Conservation (phyloP, 2,888 invertebrate genomes). For the Campaea margaritaria region DNA sequence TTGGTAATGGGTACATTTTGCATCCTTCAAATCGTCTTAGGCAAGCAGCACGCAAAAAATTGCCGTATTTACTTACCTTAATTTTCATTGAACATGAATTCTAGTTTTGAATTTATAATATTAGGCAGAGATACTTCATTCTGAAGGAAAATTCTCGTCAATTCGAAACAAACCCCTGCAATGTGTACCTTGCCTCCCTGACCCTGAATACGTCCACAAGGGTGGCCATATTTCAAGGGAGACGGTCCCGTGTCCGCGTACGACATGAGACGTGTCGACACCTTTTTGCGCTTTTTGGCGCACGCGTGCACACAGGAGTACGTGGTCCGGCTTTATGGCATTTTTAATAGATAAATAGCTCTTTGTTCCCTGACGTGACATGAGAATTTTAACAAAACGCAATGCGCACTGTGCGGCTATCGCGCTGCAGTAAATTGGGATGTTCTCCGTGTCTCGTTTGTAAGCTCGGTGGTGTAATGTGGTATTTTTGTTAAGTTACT, state of each 20-base stretch:
- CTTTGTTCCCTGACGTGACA: slow-evolving; percentile 55
- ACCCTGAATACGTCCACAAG: slow-evolving; percentile 27
- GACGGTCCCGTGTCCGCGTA: slow-evolving; percentile 45
- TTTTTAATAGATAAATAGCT: slow-evolving; percentile 65
- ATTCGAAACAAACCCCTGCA: neutral
- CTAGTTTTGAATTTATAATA: too few relatives aligned
- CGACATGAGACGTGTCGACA: slow-evolving; percentile 60
- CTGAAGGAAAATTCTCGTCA: too few relatives aligned
- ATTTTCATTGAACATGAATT: too few relatives aligned
- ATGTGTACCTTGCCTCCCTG: neutral
- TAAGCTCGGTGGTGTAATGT: neutral
- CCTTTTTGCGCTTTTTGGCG: slow-evolving; percentile 58
- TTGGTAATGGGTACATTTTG: too few relatives aligned
- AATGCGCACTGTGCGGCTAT: slow-evolving; percentile 39
- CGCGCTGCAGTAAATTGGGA: slow-evolving; percentile 38
- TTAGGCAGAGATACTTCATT: too few relatives aligned
- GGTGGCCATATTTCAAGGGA: slow-evolving; percentile 68
- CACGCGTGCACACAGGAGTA: slow-evolving; percentile 54
- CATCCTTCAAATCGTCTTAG: too few relatives aligned
- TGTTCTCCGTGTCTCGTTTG: slow-evolving; percentile 29
- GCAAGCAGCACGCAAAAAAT: too few relatives aligned
- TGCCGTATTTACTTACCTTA: too few relatives aligned
- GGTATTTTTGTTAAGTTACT: neutral
- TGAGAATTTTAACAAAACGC: slow-evolving; percentile 51
- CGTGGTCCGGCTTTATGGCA: slow-evolving; percentile 59